phyloP scores from a whole-genome alignment of 2,888 invertebrate species.

The Gortyna flavago region DNA sequence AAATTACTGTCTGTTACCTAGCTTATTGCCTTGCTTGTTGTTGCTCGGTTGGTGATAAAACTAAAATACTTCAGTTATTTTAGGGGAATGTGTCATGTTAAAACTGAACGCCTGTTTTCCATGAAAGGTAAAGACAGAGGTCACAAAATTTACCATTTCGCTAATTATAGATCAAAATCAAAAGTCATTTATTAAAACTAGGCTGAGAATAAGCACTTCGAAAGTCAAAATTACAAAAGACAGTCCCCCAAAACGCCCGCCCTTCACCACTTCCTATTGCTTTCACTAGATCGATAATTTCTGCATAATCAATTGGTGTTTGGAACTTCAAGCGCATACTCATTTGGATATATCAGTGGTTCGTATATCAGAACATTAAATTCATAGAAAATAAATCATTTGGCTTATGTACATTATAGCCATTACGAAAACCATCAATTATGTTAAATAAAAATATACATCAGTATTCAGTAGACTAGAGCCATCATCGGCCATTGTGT shows the following conservation, averaged over 20 bases:
- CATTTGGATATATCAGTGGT: not conserved
- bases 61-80: not conserved
- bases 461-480: slow-evolving; percentile 21
- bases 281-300: too few species aligned
- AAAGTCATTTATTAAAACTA: too few species aligned
- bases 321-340: not conserved
- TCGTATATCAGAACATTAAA: not conserved
- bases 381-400: not conserved
- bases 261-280: too few species aligned
- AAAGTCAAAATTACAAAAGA: too few species aligned
- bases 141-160: not conserved
- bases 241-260: too few species aligned
- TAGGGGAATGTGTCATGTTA: not conserved
- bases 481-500: slow-evolving; percentile 10
- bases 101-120: not conserved
- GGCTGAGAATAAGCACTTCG: too few species aligned
- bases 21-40: too few species aligned
- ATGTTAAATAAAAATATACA: slow-evolving; percentile 3
- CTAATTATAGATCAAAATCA: not conserved
- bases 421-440: not conserved
- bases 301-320: not conserved
- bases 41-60: not conserved
- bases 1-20: not conserved
- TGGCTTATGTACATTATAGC: not conserved
- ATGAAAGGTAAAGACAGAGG: not conserved